Percentiles rank a stretch among this genome's conserved stretches.
Evolutionary conservation across 2,113 vertebrate species (phyloP).

Genomic region (Dasyprocta punctata): DNA sequence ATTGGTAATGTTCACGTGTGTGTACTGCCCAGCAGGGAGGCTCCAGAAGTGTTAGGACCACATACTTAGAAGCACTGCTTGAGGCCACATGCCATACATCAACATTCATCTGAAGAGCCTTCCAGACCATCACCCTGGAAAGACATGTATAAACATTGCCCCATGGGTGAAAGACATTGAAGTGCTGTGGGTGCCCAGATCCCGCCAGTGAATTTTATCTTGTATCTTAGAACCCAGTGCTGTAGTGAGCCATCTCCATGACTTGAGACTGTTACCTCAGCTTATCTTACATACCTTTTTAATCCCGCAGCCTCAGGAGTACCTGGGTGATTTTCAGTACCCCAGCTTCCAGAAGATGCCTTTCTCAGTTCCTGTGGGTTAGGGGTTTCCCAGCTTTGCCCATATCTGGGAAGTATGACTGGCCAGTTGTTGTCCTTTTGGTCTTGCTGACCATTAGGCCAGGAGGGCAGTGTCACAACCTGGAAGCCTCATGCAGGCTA

Average conservation of each 20-base stretch:
- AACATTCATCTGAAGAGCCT: fast-evolving
- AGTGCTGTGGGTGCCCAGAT: fast-evolving
- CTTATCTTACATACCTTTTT: fast-evolving
- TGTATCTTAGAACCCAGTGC: fast-evolving
- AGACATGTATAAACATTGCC: too few species aligned
- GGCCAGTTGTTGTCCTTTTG: background rate
- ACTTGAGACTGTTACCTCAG: background rate
- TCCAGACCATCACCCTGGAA: background rate
- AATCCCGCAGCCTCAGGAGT: background rate
- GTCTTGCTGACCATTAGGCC: background rate
- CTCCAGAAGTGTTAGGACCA: background rate
- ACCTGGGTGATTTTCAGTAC: background rate
- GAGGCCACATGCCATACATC: background rate
- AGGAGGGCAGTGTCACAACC: background rate
- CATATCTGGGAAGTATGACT: background rate
- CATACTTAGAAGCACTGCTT: background rate
- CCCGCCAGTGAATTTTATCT: background rate
- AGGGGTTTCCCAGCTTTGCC: background rate
- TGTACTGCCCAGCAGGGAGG: background rate
- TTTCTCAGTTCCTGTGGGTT: background rate
- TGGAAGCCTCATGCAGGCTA: background rate
- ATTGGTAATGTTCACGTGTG: fast-evolving
- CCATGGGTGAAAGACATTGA: background rate
- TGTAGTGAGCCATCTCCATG: fast-evolving
- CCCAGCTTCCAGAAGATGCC: background rate